Evolutionary conservation across 1,140 invertebrate species (phyloP), one percentile per base, ranked within the genome.

Genomic region (Prorops nasuta): DNA sequence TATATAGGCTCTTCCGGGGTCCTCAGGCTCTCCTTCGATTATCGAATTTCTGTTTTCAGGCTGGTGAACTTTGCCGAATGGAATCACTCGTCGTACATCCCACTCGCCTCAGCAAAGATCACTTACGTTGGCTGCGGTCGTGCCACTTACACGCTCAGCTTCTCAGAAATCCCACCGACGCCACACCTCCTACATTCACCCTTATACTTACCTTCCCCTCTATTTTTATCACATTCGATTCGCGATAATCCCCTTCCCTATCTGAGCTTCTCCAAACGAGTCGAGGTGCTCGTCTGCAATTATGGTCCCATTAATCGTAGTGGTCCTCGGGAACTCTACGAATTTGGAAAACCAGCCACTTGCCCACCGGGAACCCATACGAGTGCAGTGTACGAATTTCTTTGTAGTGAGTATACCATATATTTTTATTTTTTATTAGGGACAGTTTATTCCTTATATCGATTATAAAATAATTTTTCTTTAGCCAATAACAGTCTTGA

Each of bases 221-320:
- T n/a, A n/a, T n/a, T n/a, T n/a, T n/a, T n/a, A n/a, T n/a, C n/a
- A n/a, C n/a, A n/a, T n/a, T n/a, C n/a, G n/a, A n/a, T n/a, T n/a
- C n/a, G n/a, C n/a, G n/a, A n/a, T n/a, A n/a, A n/a, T n/a, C n/a
- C n/a, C n/a, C n/a, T n/a, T n/a, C n/a, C n/a, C n/a, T n/a, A n/a
- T n/a, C n/a, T n/a, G n/a, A n/a, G n/a, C n/a, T n/a, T n/a, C n/a
- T n/a, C n/a, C n/a, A n/a, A n/a, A n/a, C n/a, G 59, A 48, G 60
- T 70, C 37, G 71, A 74, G 57, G 53, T 64, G 31, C 62, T 67
- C 38, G 59, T 69, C 59, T 72, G 73, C 60, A 74, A 76, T 74
- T 76, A 74, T 56, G 66, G 72, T 47, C 61, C 71, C 56, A 67
- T 70, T 54, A 64, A 74, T 66, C 58, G 60, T 18, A 49, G 58